Base-by-base conservation (phyloP, 2,888 invertebrate genomes). In the Chorisops tibialis region DNA sequence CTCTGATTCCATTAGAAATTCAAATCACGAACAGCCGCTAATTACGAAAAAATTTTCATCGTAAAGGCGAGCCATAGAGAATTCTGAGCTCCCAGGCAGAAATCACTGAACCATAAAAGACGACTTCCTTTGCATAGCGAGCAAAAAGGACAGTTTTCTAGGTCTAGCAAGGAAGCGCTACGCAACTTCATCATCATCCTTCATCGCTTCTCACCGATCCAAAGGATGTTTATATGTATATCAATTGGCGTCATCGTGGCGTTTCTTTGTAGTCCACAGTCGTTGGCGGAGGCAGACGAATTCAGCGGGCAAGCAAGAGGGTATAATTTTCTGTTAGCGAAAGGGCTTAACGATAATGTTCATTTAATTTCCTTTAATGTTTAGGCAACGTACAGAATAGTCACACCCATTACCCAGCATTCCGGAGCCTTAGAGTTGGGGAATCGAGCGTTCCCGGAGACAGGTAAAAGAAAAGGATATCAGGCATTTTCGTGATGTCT, bases 261-360 rank as follows among this genome's bases (percentile, higher is more conserved):
- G 12, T 38, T 47, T 21, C 21, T 47, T 14, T 18, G 45, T 45
- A 6, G 24, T 18, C n/a, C 19, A 7, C 5, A 22, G 35, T 3
- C 43, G 18, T 9, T 30, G 39, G 35, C 19, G 22, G 16, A 21
- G 43, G 3, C 21, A 7, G 14, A n/a, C 18, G 16, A 12, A 35
- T 19, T 6, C n/a, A n/a, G n/a, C n/a, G n/a, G n/a, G n/a, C 43
- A 21, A 12, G 16, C n/a, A 7, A 12, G 37, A 22, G 19, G 38
- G 49, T 22, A 47, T 62, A 62, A 62, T 62, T 62, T 62, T 62
- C 62, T 59, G 50, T 62, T 62, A 58, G 58, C 58, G 43, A 62
- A 62, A 62, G 59, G 62, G 62, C 59, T 62, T 62, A 62, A 62
- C 62, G 62, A 62, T 62, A 62, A 62, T 62, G 62, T 62, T 50